These are phyloP conservation scores for Chelonia mydas DNA, from an alignment of 2,797 vertebrate genomes.

Conservation along the genomic window DNA sequence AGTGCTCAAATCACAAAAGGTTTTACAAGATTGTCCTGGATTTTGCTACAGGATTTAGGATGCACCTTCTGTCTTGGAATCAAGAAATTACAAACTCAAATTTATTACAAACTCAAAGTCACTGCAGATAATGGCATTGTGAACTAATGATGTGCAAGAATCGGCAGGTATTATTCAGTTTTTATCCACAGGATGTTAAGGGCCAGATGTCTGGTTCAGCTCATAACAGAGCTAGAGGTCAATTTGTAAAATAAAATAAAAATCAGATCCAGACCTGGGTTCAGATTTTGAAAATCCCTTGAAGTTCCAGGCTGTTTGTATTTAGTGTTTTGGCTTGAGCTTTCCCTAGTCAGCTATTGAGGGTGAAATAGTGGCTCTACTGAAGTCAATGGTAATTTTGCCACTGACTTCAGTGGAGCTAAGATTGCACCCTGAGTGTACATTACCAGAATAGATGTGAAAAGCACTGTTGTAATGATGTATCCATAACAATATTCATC, in stretches of 20 bases:
- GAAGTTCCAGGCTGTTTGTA: background rate
- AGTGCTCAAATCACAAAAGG: constrained; percentile 24
- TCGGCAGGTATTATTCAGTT: background rate
- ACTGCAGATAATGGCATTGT: background rate
- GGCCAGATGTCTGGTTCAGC: background rate
- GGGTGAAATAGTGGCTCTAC: background rate
- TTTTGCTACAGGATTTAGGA: background rate
- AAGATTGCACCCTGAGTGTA: background rate
- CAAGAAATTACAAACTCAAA: background rate
- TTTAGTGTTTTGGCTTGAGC: background rate
- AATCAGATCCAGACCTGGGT: background rate
- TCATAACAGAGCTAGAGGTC: background rate
- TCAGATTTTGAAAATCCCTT: background rate
- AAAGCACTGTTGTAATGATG: background rate
- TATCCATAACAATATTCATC: background rate
- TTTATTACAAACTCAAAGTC: background rate
- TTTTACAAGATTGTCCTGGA: background rate
- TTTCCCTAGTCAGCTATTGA: background rate
- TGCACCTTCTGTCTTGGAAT: background rate
- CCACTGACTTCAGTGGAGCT: background rate
- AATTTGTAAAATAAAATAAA: background rate
- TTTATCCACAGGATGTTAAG: background rate
- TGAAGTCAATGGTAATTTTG: background rate
- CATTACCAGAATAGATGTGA: background rate
- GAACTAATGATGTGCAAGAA: background rate